Evolutionary conservation across 1,140 invertebrate genomes (phyloP).

Genomic region (Drosophila teissieri): DNA sequence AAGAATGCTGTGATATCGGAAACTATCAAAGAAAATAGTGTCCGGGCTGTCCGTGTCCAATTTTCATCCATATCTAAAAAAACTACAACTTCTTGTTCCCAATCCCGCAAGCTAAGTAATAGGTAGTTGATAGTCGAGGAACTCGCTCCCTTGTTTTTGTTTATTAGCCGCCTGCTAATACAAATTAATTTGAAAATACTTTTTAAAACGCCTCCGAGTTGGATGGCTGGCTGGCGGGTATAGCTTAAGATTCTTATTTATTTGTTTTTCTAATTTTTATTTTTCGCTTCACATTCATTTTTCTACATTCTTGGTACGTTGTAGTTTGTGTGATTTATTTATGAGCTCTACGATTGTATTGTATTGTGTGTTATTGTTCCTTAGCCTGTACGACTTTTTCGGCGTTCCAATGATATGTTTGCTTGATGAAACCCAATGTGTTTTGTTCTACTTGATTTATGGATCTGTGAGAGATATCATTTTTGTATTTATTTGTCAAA

Average conservation of each 20-base stretch:
- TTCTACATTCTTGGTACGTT: constrained; percentile 39
- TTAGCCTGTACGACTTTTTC: constrained; percentile 7
- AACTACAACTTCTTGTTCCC: no score
- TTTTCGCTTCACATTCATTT: constrained; percentile 58
- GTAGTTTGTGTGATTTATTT: constrained; percentile 66
- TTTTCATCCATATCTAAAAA: no score
- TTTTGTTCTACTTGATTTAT: constrained; percentile 66
- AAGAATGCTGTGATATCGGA: no score
- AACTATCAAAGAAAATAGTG: no score
- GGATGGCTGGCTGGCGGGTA: constrained; percentile 17
- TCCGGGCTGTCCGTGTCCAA: no score
- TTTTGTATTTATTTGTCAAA: constrained; percentile 50
- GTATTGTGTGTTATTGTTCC: constrained; percentile 42
- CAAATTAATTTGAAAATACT: constrained; percentile 84
- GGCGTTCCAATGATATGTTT: constrained; percentile 14
- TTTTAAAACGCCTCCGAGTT: constrained; percentile 56
- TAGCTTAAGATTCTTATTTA: constrained; percentile 77
- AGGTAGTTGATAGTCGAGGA: no score
- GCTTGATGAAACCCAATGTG: constrained; percentile 55
- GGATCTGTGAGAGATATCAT: constrained; percentile 33
- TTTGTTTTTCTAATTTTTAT: constrained; percentile 76
- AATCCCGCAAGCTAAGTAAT: no score
- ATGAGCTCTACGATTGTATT: constrained; percentile 54
- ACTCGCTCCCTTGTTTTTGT: constrained; percentile 40
- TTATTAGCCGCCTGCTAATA: constrained; percentile 76